Percentiles rank a stretch among this genome's conserved stretches.
Conservation (phyloP, 1,140 invertebrate species). For the Camponotus floridanus region DNA sequence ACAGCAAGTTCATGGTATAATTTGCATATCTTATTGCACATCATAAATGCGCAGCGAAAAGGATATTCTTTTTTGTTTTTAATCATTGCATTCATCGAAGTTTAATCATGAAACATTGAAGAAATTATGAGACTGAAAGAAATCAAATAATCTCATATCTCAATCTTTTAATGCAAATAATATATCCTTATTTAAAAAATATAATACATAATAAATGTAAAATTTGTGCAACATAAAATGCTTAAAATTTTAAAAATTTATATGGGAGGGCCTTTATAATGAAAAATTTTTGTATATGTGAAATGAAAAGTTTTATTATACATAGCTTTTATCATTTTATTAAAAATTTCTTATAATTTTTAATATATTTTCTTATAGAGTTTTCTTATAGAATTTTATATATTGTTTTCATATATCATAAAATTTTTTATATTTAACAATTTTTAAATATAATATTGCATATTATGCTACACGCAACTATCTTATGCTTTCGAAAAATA, state of each 20-base stretch:
- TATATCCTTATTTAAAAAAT: neutral
- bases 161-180: slow-evolving; percentile 31
- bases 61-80: slow-evolving; percentile 7
- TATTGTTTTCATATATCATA: no score
- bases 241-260: neutral
- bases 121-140: neutral
- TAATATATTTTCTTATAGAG: no score
- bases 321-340: neutral
- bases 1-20: neutral
- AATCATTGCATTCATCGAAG: neutral
- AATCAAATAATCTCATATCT: slow-evolving; percentile 31
- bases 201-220: neutral
- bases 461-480: no score
- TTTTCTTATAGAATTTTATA: no score
- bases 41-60: neutral
- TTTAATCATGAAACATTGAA: neutral
- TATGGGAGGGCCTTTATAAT: neutral
- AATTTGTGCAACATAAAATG: neutral
- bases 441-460: no score
- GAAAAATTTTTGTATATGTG: neutral
- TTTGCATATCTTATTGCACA: slow-evolving; percentile 43
- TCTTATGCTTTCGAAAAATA: no score
- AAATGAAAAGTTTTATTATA: neutral
- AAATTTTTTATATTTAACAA: no score
- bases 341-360: neutral